Evolutionary conservation across 1,140 invertebrate species (phyloP).

Genomic region (Daktulosphaira vitifoliae): DNA sequence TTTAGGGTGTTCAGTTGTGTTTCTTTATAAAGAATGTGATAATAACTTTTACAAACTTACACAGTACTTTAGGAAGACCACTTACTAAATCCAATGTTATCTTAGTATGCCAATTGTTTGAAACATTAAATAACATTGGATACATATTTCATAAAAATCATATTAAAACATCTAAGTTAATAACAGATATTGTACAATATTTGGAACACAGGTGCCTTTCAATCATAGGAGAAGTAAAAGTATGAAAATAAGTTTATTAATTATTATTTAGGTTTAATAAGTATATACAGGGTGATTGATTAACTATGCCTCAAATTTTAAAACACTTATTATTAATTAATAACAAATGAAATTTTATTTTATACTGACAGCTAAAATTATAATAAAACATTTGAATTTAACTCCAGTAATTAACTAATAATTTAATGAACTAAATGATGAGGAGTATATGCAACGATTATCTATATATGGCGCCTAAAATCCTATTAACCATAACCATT

Average conservation of each 20-base stretch:
- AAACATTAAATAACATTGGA: conserved; percentile 71
- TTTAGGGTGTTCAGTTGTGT: conserved; percentile 52
- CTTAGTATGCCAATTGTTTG: conserved; percentile 67
- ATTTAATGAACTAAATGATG: too few relatives aligned
- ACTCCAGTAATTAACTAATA: too few relatives aligned
- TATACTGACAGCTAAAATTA: too few relatives aligned
- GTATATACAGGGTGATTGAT: neutral
- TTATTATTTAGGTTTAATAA: too few relatives aligned
- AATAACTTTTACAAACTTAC: conserved; percentile 68
- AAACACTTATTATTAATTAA: too few relatives aligned
- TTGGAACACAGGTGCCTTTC: conserved; percentile 56
- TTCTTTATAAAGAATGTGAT: conserved; percentile 55
- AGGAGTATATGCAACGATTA: too few relatives aligned
- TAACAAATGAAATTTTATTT: too few relatives aligned
- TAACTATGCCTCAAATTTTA: too few relatives aligned
- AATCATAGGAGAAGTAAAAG: conserved; percentile 51
- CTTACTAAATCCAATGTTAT: conserved; percentile 69
- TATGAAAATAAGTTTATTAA: conserved; percentile 38
- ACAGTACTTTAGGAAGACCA: conserved; percentile 62
- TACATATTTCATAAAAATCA: conserved; percentile 53
- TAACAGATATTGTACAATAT: conserved; percentile 60
- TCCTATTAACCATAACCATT: too few relatives aligned
- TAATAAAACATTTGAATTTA: too few relatives aligned
- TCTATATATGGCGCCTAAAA: too few relatives aligned
- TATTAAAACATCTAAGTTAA: conserved; percentile 50